phyloP scores from a whole-genome alignment of 1,140 invertebrate genomes.

The Drosophila tropicalis region DNA sequence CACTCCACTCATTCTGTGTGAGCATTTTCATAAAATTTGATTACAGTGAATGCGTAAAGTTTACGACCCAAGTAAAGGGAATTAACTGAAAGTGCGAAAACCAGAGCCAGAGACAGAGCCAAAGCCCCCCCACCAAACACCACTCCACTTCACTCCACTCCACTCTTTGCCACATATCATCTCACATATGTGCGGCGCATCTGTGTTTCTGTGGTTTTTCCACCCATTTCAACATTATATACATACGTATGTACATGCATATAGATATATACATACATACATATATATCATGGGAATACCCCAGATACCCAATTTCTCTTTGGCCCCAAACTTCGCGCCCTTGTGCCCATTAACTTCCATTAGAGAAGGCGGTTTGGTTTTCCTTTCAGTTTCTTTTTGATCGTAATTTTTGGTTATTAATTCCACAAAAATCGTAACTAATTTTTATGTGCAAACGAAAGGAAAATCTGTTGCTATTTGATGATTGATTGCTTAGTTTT shows the following conservation, averaged over 20 bases:
- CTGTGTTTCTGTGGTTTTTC: constrained; percentile 11
- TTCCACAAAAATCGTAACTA: constrained; percentile 11
- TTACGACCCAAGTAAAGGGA: constrained; percentile 70
- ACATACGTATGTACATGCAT: no score
- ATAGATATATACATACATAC: not conserved
- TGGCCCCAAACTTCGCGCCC: not conserved
- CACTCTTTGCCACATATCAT: constrained; percentile 1
- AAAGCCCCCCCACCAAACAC: constrained; percentile 18
- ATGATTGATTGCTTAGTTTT: constrained; percentile 12
- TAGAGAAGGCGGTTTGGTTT: constrained; percentile 2
- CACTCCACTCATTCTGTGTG: constrained; percentile 24
- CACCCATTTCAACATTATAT: not conserved
- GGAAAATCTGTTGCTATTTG: constrained; percentile 11
- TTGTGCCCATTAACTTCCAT: constrained; percentile 11
- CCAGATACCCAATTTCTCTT: constrained; percentile 9
- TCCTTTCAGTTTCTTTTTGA: not conserved
- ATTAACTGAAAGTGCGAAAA: constrained; percentile 64
- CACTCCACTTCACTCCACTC: no score
- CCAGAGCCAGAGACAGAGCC: constrained; percentile 8
- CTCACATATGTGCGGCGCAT: not conserved
- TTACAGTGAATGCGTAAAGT: constrained; percentile 76
- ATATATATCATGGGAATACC: constrained; percentile 2
- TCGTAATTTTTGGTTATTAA: constrained; percentile 11
- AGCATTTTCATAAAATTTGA: constrained; percentile 75
- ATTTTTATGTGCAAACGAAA: constrained; percentile 8